Base-by-base conservation (phyloP, 2,888 invertebrate species). In the Coleophora deauratella region DNA sequence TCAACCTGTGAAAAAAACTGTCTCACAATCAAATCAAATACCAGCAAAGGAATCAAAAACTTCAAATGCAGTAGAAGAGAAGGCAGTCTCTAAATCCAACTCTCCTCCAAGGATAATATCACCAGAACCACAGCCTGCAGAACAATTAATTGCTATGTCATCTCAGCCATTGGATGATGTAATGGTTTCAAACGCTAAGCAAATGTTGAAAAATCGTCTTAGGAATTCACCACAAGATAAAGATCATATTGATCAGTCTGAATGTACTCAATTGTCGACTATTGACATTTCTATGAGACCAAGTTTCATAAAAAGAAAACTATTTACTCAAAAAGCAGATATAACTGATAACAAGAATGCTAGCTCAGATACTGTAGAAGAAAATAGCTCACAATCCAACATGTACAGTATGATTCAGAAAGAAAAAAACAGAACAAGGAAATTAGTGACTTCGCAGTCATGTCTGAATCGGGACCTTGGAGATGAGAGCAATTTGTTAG, bases 231-330 rank as follows among this genome's bases (percentile, higher is more conserved):
- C 27, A 31, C 10, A 21, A 32, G 36, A 36, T 13, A 41, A 35
- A 35, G 41, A 40, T 9, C n/a, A 10, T 15, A 8, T 14, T n/a
- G 11, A 35, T 12, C 36, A 36, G 35, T 28, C 35, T 35, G 42
- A 50, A 37, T 34, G 30, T 39, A 37, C 45, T 3, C 40, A 39
- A 12, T 42, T 40, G 21, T 53, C 50, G 10, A 54, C 50, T 13
- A 71, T 58, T 53, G 66, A 76, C 36, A 39, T 72, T 1, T 76
- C 79, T 37, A 69, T 66, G 63, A 70, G 73, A 45, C 76, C 80
- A 13, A 84, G 82, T 49, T 85, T 81, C 46, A 74, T 79, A 10
- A 85, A 81, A 55, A 65, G 84, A 49, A 84, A 82, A 51, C 57
- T 85, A 1, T 84, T 74, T 38, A 73, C 80, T 1, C 84, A 82